phyloP scores from a whole-genome alignment of 2,797 vertebrate species.

The Alfaro cultratus region DNA sequence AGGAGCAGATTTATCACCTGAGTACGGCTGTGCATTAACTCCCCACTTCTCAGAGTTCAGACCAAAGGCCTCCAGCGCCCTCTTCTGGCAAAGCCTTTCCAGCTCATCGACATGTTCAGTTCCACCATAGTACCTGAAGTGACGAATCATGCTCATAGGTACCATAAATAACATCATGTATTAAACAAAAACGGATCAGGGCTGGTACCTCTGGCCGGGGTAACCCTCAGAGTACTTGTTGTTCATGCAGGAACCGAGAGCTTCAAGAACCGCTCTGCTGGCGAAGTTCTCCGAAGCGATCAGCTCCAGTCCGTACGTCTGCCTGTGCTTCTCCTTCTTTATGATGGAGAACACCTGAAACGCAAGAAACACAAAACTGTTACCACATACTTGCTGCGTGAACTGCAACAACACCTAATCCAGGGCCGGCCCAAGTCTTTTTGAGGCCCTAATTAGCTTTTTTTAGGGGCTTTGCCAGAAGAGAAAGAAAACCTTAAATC shows the following conservation, averaged over 20 bases:
- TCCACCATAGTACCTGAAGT: conserved; percentile 91
- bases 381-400: neutral
- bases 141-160: neutral
- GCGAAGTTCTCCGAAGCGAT: conserved; percentile 97
- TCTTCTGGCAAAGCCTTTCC: conserved; percentile 92
- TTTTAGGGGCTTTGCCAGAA: too few species aligned
- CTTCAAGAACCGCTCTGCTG: conserved; percentile 94
- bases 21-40: conserved; percentile 96
- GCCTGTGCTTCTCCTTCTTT: conserved; percentile 92
- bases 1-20: conserved; percentile 78
- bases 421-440: neutral
- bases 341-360: conserved; percentile 89
- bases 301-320: conserved; percentile 90
- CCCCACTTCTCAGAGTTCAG: conserved; percentile 92
- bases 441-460: too few species aligned
- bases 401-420: neutral
- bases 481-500: too few species aligned
- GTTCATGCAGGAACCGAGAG: conserved; percentile 95
- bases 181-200: neutral
- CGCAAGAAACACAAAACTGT: conserved; percentile 6
- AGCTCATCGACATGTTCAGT: conserved; percentile 93
- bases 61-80: conserved; percentile 86
- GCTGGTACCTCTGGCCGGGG: conserved; percentile 91
- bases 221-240: conserved; percentile 99
- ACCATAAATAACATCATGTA: neutral